Evolutionary conservation across 2,113 vertebrate genomes (phyloP), one percentile per base, ranked within the genome.

Genomic region (Myotis lucifugus): DNA sequence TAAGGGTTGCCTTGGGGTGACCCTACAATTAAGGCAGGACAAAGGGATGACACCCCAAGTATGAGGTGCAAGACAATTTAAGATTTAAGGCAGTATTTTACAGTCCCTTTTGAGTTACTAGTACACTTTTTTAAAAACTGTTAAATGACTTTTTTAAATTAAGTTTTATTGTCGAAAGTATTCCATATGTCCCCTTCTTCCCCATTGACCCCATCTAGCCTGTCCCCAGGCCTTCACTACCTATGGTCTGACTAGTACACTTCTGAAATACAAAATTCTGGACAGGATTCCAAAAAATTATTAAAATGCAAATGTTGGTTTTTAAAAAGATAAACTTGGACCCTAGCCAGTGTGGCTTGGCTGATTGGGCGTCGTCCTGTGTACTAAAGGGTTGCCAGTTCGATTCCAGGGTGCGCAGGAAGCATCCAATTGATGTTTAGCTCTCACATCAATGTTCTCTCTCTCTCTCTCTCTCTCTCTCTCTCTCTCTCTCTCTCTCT

Each of bases 231-330:
- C 59, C 59, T 61, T 61, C 59, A 27, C 56, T 61, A 61, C 59
- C 25, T 27, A 59, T 25, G 56, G 56, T 59, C 56, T 59, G 56
- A 84, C 3, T 32, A 56, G 54, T 11, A 94, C 19, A 84, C 29
- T 96, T 95, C 27, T 89, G 25, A 91, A 91, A 94, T 78, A 72
- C 15, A 89, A 88, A 78, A 87, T 59, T 67, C 40, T 78, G 19
- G 37, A 46, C 7, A 93, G 23, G n/a, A 94, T 27, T 56, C 37
- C 14, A 48, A 94, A 96, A 90, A 27, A 78, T 82, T 82, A 94
- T 54, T 81, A 95, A 93, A 93, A 93, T 77, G 37, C 48, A 94
- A 84, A 87, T 37, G 64, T 0, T 54, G 15, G 15, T 64, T 52
- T 84, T 54, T 52, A 79, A 67, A 89, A 90, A 96, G 42, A 32